Conservation (phyloP, 2,888 invertebrate genomes). For the Noctua fimbriata region DNA sequence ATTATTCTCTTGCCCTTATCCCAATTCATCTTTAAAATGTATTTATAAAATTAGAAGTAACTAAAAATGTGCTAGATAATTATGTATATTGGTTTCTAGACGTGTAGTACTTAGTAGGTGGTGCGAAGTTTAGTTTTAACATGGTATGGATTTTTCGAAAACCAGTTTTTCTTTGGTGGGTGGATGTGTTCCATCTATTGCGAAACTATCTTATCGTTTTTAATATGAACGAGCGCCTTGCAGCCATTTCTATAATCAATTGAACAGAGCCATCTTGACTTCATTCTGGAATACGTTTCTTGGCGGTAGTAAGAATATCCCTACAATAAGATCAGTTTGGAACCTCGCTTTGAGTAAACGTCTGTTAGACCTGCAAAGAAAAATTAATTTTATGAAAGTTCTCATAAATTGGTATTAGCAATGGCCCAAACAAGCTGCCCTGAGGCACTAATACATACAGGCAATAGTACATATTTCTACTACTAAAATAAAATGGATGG, state of each 20-base stretch:
- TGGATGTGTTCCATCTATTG: constrained; percentile 37
- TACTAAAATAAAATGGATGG: neutral
- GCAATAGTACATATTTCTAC: neutral
- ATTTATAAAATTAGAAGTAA: neutral
- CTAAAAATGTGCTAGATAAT: neutral
- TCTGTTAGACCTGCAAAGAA: constrained; percentile 25
- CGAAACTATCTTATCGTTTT: constrained; percentile 11
- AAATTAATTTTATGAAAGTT: neutral
- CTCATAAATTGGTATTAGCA: neutral
- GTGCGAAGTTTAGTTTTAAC: neutral
- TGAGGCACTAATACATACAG: neutral
- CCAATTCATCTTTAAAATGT: neutral
- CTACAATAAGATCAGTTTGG: constrained; percentile 22
- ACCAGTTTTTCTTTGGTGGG: constrained; percentile 40
- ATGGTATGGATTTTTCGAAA: neutral
- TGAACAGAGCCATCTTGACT: constrained; percentile 52
- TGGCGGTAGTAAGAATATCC: constrained; percentile 53
- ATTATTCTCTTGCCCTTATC: too few relatives aligned
- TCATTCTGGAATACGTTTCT: constrained; percentile 5
- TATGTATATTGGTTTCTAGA: neutral
- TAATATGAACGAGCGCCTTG: constrained; percentile 36
- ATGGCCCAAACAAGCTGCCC: neutral
- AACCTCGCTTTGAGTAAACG: constrained; percentile 57
- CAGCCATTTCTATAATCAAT: constrained; percentile 46
- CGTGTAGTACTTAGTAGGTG: neutral